A percentile compares a stretch with the other conserved stretches of the same genome.
phyloP scores from a whole-genome alignment of 2,797 vertebrate genomes.

The Mico argentatus region DNA sequence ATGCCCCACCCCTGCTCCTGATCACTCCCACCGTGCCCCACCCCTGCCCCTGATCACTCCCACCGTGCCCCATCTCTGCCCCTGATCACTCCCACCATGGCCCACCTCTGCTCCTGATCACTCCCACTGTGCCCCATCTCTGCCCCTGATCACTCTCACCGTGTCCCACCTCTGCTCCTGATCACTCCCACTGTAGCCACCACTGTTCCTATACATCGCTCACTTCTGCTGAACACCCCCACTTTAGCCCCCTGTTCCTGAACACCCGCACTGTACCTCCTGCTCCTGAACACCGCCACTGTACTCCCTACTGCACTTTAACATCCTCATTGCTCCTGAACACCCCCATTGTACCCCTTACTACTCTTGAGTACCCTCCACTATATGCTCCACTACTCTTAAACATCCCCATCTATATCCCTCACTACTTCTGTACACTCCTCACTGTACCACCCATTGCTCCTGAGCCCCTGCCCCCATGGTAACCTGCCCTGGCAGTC shows the following conservation, averaged over 20 bases:
- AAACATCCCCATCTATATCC: not conserved
- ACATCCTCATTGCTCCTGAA: not conserved
- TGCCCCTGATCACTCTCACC: no score
- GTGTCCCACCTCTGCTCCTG: no score
- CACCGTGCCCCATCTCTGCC: not conserved
- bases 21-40: not conserved
- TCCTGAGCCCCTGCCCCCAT: not conserved
- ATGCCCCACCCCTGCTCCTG: not conserved
- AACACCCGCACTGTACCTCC: no score
- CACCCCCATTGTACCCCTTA: not conserved
- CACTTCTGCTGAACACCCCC: no score
- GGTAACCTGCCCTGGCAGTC: not conserved
- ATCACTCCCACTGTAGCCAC: not conserved
- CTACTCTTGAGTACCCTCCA: no score
- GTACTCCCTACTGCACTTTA: not conserved
- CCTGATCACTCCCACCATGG: not conserved
- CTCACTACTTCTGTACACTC: not conserved
- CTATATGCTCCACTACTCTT: not conserved
- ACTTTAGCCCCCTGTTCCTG: no score
- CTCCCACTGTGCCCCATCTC: rapidly evolving
- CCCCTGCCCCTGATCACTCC: not conserved
- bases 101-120: not conserved
- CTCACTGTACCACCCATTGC: no score
- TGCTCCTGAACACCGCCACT: not conserved
- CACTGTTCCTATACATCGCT: not conserved